A percentile compares a stretch with the other conserved stretches of the same genome.
Evolutionary conservation across 2,797 vertebrate genomes (phyloP).

Genomic region (Corythornis leucogaster): DNA sequence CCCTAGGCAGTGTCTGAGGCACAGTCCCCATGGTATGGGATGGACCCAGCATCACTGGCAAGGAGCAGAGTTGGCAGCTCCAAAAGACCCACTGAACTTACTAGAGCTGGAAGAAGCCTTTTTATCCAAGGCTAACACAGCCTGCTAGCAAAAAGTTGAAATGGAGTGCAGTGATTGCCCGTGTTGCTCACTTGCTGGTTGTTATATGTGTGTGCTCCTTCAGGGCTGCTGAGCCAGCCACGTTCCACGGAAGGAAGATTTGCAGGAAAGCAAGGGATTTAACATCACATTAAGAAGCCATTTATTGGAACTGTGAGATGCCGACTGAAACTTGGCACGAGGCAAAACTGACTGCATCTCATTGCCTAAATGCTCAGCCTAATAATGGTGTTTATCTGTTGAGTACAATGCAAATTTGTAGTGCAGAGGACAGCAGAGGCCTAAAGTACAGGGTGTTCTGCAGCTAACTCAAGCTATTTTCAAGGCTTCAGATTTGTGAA

Average conservation of each 20-base stretch:
- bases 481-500: constrained; percentile 8
- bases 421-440: background rate
- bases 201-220: background rate
- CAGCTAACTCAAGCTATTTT: constrained; percentile 19
- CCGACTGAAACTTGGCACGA: constrained; percentile 31
- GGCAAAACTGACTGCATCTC: constrained; percentile 31
- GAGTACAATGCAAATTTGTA: constrained; percentile 44
- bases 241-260: constrained; percentile 1
- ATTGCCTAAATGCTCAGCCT: constrained; percentile 20
- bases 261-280: constrained; percentile 23
- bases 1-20: background rate
- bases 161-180: fast-evolving
- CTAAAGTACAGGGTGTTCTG: background rate
- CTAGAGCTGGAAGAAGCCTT: background rate
- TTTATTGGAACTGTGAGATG: constrained; percentile 36
- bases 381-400: constrained; percentile 43
- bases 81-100: background rate
- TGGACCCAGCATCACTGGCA: background rate
- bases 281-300: constrained; percentile 35
- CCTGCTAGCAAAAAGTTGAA: background rate
- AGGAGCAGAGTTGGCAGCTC: background rate
- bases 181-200: fast-evolving
- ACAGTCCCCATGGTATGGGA: background rate
- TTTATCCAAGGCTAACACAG: background rate
- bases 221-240: constrained; percentile 6